Evolutionary conservation across 2,888 invertebrate genomes (phyloP), one percentile per base, ranked within the genome.

Genomic region (Aporophyla nigra): DNA sequence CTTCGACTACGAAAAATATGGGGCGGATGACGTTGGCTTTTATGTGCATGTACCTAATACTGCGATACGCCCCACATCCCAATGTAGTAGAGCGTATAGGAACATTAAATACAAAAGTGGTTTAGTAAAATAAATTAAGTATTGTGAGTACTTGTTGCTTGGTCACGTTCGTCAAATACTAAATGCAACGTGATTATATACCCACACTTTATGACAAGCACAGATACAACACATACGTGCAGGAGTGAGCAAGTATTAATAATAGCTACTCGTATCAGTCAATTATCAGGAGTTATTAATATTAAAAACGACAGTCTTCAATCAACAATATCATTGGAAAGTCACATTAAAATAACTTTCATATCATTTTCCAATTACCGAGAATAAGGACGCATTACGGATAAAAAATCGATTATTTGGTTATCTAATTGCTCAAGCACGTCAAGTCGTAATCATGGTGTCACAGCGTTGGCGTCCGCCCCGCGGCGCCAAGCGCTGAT

Each of bases 401-500:
- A 76, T 83, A 77, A 66, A 62, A 70, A 40, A 43, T 4, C 53
- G 75, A 75, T 83, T 75, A 78, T 77, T 66, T 21, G 58, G 72
- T 66, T 74, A 82, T 84, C 76, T 70, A 69, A 80, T 67, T 67
- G 40, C 16, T 77, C 40, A 59, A 27, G 12, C 46, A 54, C 61
- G 65, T 73, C 58, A 84, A 72, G 21, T 10, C 51, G 46, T 27
- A 68, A 70, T 83, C 74, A 61, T 81, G 70, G 78, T 67, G 79
- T 77, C 80, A 84, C 53, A 9, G 19, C 54, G 43, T 51, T 54
- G 71, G 62, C 59, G 53, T 27, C 49, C 21, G 54, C 65, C 24
- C 19, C 40, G 40, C 56, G 83, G 87, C 87, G 87, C 87, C 81
- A 71, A 71, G 68, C 74, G 65, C 58, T 62, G 68, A 27, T 76